Evolutionary conservation across 1,140 invertebrate genomes (phyloP), one percentile per base, ranked within the genome.

Genomic region (Mycetomoellerius zeteki): DNA sequence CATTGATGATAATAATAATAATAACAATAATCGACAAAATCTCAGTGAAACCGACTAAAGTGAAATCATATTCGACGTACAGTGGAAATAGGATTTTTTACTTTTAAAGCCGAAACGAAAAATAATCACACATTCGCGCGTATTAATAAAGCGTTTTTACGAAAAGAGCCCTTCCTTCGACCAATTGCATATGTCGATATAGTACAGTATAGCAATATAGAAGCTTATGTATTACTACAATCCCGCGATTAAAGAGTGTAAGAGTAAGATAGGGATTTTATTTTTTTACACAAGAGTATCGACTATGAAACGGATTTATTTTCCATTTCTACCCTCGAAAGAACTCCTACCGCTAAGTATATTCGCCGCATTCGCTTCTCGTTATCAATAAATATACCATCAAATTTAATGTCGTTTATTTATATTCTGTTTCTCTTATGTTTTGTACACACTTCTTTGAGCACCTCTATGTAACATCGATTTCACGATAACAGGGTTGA

Each of bases 401-500:
- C 67, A 78, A 92, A 88, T 91, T 91, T 89, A 92, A 91, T 78
- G 72, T 85, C 60, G 54, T 90, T 91, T 86, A 88, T 73, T 86
- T 92, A 87, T 69, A 82, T 92, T 92, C 54, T 75, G 52, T 73
- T 65, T 52, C 60, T 80, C 60, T 80, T 67, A 60, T 30, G 67
- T 84, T 84, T 93, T 93, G 92, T 93, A 93, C 92, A 92, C 90
- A 92, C 84, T 92, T 93, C 67, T 92, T 93, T 93, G 92, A 94
- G 93, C 93, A 94, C 91, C 91, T 93, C 90, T 92, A 93, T 87
- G 88, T 91, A 92, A 93, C 88, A 88, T 93, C 86, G 76, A 92
- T 91, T 92, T 90, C 91, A 88, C 87, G 62, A 80, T 86, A 80
- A 91, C 73, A 88, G 72, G 77, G 85, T 90, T 88, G 89, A 91